Base-by-base conservation (phyloP, 2,888 invertebrate species). In the Rapana venosa region DNA sequence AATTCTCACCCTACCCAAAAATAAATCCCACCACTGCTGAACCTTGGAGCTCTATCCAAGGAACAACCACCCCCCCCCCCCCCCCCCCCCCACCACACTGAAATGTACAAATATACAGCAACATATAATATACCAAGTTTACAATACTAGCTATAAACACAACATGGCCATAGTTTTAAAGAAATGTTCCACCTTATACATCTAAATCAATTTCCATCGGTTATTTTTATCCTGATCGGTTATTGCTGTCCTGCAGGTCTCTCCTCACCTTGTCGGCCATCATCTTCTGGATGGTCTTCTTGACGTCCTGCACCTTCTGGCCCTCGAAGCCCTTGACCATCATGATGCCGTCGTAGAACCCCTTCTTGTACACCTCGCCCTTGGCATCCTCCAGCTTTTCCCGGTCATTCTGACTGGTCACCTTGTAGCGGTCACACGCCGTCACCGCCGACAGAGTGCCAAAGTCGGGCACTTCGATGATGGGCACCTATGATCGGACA, bases 401-500 rank as follows among this genome's bases (percentile, higher is more conserved):
- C 94, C 97, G 97, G 95, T 99, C 99, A 96, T 99, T 99, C 96
- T 99, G 99, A 93, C 99, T 99, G 96, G 99, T 98, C 93, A 99
- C 98, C 96, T 99, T 99, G 66, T 99, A 97, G 93, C 97, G 97
- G 8, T 99, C 98, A 95, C 98, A 99, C 1, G 98, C 96, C 90
- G 97, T 97, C 0, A 98, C 98, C 0, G 99, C 99, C 90, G 98
- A 97, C 87, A 99, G 96, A 91, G 97, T 98, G 0, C 99, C 99
- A 94, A 97, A 97, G 83, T 98, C 98, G 0, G 99, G 99, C 85
- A 99, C 97, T 93, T 98, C 98, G 83, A 99, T 97, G 90, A 99
- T 98, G 0, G 99, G 98, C 26, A 99, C 97, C 95, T 97, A 92
- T 0, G 87, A 35, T 83, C 20, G 20, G 32, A 6, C 22, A 15